Base-by-base conservation (phyloP, 2,888 invertebrate genomes). In the Ditylenchus weischeri region DNA sequence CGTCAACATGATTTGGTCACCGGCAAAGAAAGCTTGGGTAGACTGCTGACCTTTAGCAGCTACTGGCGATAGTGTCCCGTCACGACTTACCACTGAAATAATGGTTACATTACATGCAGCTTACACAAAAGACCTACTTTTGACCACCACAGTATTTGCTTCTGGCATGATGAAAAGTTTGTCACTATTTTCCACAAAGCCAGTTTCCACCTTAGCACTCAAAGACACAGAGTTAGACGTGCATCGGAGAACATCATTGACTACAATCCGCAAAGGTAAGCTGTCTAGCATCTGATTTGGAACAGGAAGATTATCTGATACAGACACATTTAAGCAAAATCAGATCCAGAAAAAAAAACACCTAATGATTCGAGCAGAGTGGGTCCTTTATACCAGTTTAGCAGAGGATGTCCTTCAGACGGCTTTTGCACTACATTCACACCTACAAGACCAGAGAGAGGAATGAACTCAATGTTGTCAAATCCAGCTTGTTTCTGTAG, bases 371-470 rank as follows among this genome's bases (percentile, higher is more conserved):
- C 64, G 29, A 68, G n/a, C 21, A 68, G 68, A 19, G 68, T 51
- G 4, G 64, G 66, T 23, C 65, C 60, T 49, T 86, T 88, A 84
- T 95, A 98, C 90, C 90, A 89, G 4, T 79, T 66, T 15, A 79
- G 90, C 88, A 93, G 78, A n/a, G 77, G 73, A 43, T 75, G 78
- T 0, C 79, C 77, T 86, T 88, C 74, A 50, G 87, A 87, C 0
- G 90, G 88, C 86, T 88, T 84, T 69, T 88, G 87, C 0, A 89
- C 88, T 65, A 94, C 86, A 86, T 99, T 99, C 83, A 93, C 91
- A 13, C 98, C 98, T 0, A 90, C 90, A n/a, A 98, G 86, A 4
- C 98, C 98, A 74, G 93, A 94, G 82, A 94, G 93, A 3, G 98
- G 96, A 19, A 96, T 90, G 57, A 75, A 75, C 21, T 36, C 63